phyloP scores from a whole-genome alignment of 2,888 invertebrate species.

The Chelonus formosanus region DNA sequence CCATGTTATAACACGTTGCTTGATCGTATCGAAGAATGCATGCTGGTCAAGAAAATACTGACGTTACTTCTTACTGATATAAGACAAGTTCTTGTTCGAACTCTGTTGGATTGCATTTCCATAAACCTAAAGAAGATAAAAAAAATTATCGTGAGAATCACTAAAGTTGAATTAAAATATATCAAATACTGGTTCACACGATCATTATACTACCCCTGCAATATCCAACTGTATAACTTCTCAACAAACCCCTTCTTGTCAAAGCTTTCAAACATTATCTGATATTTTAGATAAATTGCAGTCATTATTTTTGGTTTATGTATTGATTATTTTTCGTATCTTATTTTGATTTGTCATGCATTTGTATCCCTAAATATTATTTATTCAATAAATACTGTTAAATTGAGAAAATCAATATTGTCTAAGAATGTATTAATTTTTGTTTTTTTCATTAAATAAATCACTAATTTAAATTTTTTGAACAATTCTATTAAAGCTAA shows the following conservation, averaged over 20 bases:
- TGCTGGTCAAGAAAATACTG: slow-evolving; percentile 37
- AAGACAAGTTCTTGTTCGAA: slow-evolving; percentile 1
- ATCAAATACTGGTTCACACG: slow-evolving; percentile 37
- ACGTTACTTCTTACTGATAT: slow-evolving; percentile 35
- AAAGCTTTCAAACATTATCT: no score
- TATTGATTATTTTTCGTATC: neutral
- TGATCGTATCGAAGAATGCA: slow-evolving; percentile 40
- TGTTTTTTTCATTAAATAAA: no score
- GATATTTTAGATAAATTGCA: no score
- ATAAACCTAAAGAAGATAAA: slow-evolving; percentile 10
- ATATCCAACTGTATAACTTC: slow-evolving; percentile 28
- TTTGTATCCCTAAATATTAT: no score
- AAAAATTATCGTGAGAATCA: slow-evolving; percentile 19
- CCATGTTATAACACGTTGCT: slow-evolving; percentile 35
- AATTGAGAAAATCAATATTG: no score
- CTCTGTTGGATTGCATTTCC: slow-evolving; percentile 24
- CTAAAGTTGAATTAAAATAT: neutral
- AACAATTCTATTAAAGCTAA: no score
- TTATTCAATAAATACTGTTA: no score
- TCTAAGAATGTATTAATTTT: no score
- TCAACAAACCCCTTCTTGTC: neutral
- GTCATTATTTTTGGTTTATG: no score
- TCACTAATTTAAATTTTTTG: no score
- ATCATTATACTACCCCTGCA: slow-evolving; percentile 23
- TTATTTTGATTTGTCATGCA: neutral